phyloP scores from a whole-genome alignment of 2,888 invertebrate genomes.

The Epirrita christyi region DNA sequence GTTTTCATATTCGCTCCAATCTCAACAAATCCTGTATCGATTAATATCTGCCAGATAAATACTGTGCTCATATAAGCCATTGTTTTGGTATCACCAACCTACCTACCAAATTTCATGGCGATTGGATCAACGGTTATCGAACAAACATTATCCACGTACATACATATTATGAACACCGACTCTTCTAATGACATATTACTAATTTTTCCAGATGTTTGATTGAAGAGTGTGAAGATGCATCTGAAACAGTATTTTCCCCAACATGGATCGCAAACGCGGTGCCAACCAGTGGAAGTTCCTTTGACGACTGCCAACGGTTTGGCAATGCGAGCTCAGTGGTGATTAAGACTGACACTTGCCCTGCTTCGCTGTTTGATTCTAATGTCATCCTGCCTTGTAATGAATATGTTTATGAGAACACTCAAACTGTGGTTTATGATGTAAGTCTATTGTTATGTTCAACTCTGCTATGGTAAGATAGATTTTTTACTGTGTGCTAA shows the following conservation, averaged over 20 bases:
- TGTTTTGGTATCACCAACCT: no score
- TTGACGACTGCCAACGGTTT: constrained; percentile 68
- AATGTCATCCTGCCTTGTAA: constrained; percentile 38
- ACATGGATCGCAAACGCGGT: constrained; percentile 74
- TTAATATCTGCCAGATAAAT: no score
- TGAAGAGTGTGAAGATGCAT: constrained; percentile 51
- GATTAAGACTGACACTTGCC: constrained; percentile 34
- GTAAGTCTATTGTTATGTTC: constrained; percentile 37
- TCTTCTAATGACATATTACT: neutral
- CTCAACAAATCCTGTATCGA: no score
- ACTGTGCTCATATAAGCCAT: no score
- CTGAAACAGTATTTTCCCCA: constrained; percentile 56
- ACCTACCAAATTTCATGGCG: no score
- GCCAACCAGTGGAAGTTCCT: constrained; percentile 48
- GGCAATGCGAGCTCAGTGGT: constrained; percentile 22
- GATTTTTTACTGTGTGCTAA: no score
- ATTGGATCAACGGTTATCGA: no score
- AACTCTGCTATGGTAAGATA: no score
- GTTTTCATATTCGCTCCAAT: no score
- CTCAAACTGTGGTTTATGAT: constrained; percentile 49
- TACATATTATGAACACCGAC: no score
- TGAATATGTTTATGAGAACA: constrained; percentile 47
- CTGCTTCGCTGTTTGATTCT: constrained; percentile 43
- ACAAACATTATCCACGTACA: no score
- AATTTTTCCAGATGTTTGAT: constrained; percentile 50